Base-by-base conservation (phyloP, 1,140 invertebrate species). In the Zaprionus inermis region DNA sequence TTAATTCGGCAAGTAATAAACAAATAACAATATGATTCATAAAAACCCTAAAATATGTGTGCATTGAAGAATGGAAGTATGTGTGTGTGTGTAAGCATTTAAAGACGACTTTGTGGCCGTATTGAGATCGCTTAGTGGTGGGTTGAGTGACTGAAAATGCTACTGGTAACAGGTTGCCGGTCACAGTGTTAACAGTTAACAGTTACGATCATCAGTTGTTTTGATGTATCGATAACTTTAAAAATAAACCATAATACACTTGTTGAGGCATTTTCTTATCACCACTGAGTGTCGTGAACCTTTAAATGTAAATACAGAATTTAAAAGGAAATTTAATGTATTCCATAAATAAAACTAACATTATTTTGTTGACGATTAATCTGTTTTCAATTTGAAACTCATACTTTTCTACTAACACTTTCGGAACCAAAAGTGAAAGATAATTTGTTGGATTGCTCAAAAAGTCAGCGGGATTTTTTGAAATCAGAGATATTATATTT, bases 171-270 rank as follows among this genome's bases (percentile, higher is more conserved):
- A 44, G 38, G 38, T 44, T 44, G n/a, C 38, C 7, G 5, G 38
- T 44, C 38, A 44, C 38, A 44, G 38, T 44, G n/a, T 44, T 44
- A 44, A 16, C 38, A 5, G 36, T 38, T 38, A 38, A 38, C 36
- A 44, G 38, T 44, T 44, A 44, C 38, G 38, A 44, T 44, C 38
- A 44, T n/a, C n/a, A 7, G 7, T 44, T 44, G n/a, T 16, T 16
- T 44, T 16, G 5, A 44, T 44, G n/a, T 44, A 44, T 44, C 38
- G 38, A 44, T 44, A 16, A 44, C n/a, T 44, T 16, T 16, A 44
- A 44, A 44, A 44, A 0, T 7, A 28, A 28, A 28, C n/a, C 38
- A 32, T 32, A 18, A 44, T 44, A 16, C n/a, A 44, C n/a, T 44
- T 44, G 38, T 44, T 44, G 38, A 44, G 6, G n/a, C n/a, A 44